Percentiles rank a stretch among this genome's conserved stretches.
These are phyloP conservation scores for Bujurquina vittata DNA, from an alignment of 2,113 vertebrate species.

Conservation along the genomic window DNA sequence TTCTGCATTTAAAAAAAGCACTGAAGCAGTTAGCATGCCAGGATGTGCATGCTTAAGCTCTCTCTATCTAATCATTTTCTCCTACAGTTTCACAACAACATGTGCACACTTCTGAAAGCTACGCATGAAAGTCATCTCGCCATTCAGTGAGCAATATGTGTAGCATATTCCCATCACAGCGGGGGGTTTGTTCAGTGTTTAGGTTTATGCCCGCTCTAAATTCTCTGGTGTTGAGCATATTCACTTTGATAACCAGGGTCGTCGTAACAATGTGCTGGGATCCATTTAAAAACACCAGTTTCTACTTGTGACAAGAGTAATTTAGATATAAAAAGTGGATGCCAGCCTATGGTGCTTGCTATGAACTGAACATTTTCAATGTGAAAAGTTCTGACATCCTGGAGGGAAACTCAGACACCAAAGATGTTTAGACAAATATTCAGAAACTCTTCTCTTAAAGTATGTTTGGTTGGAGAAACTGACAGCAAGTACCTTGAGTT, in stretches of 20 bases:
- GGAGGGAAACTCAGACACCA: not conserved
- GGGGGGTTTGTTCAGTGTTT: slow-evolving; percentile 19
- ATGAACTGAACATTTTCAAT: not conserved
- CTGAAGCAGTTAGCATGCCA: slow-evolving; percentile 2
- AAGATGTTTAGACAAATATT: not conserved
- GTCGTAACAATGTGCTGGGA: slow-evolving; percentile 50
- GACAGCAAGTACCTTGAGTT: slow-evolving; percentile 3
- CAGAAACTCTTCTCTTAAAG: not conserved
- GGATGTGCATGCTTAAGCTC: slow-evolving; percentile 2
- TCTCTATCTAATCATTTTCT: not conserved
- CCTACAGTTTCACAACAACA: slow-evolving; percentile 2
- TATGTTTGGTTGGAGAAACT: not conserved
- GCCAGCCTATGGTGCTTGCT: not conserved
- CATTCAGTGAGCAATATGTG: slow-evolving; percentile 36
- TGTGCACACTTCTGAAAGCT: slow-evolving; percentile 53
- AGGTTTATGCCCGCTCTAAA: slow-evolving; percentile 58
- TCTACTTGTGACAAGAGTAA: not conserved
- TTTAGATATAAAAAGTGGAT: slow-evolving; percentile 1
- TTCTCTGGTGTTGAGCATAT: slow-evolving; percentile 28
- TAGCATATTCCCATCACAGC: slow-evolving; percentile 45
- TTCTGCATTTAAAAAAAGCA: not conserved
- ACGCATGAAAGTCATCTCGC: slow-evolving; percentile 38
- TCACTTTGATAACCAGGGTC: slow-evolving; percentile 48
- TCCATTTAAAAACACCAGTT: slow-evolving; percentile 17
- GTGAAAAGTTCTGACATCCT: not conserved